Conservation (phyloP, 2,888 invertebrate genomes). For the Temnothorax ravouxi region DNA sequence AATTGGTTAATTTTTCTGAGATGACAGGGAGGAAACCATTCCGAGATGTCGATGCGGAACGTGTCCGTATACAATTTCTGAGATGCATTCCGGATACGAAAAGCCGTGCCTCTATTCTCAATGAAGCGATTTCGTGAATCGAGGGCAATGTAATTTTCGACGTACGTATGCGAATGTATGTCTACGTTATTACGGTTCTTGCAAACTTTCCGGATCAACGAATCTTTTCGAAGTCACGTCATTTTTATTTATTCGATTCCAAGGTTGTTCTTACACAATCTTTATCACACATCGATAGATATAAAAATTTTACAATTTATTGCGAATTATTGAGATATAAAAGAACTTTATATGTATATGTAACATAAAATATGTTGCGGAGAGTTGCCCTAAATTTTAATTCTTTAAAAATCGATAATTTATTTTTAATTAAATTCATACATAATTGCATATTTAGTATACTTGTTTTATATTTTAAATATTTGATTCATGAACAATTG, state of each 20-base stretch:
- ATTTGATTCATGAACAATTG: neutral
- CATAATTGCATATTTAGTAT: neutral
- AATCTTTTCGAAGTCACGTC: conserved; percentile 34
- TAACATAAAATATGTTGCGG: neutral
- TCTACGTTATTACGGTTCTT: conserved; percentile 45
- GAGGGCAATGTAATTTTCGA: conserved; percentile 62
- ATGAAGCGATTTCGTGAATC: conserved; percentile 60
- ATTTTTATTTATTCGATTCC: conserved; percentile 34
- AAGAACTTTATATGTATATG: neutral
- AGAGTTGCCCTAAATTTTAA: neutral
- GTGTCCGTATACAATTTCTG: conserved; percentile 64
- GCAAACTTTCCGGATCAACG: conserved; percentile 44
- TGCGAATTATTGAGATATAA: neutral
- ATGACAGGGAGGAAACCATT: conserved; percentile 49
- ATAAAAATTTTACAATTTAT: neutral
- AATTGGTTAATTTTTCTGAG: conserved; percentile 77
- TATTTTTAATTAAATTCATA: neutral
- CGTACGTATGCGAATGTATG: neutral
- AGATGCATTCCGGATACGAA: conserved; percentile 53
- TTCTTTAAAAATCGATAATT: neutral
- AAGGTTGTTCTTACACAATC: neutral
- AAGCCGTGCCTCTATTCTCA: conserved; percentile 48
- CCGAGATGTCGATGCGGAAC: conserved; percentile 47
- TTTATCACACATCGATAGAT: neutral
- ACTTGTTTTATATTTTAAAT: neutral